These are phyloP conservation scores for Harpegnathos saltator DNA, from an alignment of 1,140 invertebrate genomes.

Conservation along the genomic window DNA sequence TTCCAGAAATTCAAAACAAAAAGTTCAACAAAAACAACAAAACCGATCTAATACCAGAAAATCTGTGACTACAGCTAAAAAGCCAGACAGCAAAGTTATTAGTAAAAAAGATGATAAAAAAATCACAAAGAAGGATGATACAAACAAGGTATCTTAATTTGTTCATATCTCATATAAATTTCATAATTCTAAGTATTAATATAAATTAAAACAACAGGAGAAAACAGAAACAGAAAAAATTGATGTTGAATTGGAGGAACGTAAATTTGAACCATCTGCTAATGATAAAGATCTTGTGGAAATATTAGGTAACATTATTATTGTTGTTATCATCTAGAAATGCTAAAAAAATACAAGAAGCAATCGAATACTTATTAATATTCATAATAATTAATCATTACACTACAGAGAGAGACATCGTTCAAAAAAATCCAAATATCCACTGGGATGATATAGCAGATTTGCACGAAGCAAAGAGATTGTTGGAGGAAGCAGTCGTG, in stretches of 20 bases:
- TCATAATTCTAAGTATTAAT: neutral
- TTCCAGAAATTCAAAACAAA: conserved; percentile 80
- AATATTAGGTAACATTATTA: conserved; percentile 89
- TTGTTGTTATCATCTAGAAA: conserved; percentile 15
- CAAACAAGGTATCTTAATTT: conserved; percentile 78
- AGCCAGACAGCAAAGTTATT: conserved; percentile 83
- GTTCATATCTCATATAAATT: neutral
- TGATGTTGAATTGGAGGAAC: conserved; percentile 91
- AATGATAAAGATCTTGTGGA: conserved; percentile 98
- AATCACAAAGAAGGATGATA: conserved; percentile 83
- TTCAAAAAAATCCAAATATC: conserved; percentile 99
- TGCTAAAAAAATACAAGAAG: neutral
- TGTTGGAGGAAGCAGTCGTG: conserved; percentile 99
- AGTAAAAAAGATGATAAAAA: conserved; percentile 88
- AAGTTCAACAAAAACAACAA: conserved; percentile 85
- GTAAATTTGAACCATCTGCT: conserved; percentile 95
- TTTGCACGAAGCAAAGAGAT: conserved; percentile 96
- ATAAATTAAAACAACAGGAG: conserved; percentile 80
- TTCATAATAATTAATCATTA: conserved; percentile 30
- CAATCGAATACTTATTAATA: neutral
- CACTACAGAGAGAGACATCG: conserved; percentile 96
- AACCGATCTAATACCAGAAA: conserved; percentile 83
- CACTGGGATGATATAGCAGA: conserved; percentile 99
- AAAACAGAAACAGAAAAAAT: conserved; percentile 89
- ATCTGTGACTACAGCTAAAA: conserved; percentile 79